Evolutionary conservation across 2,888 invertebrate genomes (phyloP), one percentile per base, ranked within the genome.

Genomic region (Temnothorax unifasciatus): DNA sequence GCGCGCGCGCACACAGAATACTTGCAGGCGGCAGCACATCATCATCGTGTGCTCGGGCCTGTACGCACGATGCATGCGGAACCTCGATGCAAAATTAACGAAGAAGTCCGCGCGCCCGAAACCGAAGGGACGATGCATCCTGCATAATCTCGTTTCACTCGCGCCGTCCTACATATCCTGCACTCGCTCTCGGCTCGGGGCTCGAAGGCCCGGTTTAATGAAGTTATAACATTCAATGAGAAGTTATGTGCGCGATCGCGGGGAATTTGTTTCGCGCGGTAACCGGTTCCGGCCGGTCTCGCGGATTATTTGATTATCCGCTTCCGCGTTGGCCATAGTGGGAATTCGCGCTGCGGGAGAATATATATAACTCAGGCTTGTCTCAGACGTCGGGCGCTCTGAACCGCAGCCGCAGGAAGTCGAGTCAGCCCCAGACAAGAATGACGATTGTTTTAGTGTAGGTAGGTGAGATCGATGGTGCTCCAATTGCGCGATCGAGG

Each of bases 81-180:
- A 71, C 75, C 73, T 61, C 86, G 82, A 75, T 90, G 90, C 83
- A 90, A 88, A 90, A 89, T 90, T 90, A 90, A 90, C 88, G 90
- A 90, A 90, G 90, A 85, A 87, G 88, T 85, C 82, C 86, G 74
- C 75, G 59, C 59, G 59, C 59, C 34, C 69, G 84, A 68, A 74
- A 71, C 69, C 88, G 85, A 82, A 86, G 84, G 77, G 83, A 63
- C 64, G 57, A 29, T 68, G 77, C 79, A 81, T 86, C 82, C 75
- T 71, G 82, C 82, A 74, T 90, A 90, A 90, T 89, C 89, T 87
- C 77, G 75, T 85, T 87, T 86, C 73, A 25, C 18, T n/a, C 73
- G 77, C 18, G 61, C 71, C 41, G 47, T n/a, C 64, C 71, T 57
- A 47, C 44, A 76, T 79, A 76, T 79, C 57, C 52, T n/a, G n/a